A percentile compares a stretch with the other conserved stretches of the same genome.
phyloP scores from a whole-genome alignment of 2,888 invertebrate genomes.

The Brachyopa scutellaris region DNA sequence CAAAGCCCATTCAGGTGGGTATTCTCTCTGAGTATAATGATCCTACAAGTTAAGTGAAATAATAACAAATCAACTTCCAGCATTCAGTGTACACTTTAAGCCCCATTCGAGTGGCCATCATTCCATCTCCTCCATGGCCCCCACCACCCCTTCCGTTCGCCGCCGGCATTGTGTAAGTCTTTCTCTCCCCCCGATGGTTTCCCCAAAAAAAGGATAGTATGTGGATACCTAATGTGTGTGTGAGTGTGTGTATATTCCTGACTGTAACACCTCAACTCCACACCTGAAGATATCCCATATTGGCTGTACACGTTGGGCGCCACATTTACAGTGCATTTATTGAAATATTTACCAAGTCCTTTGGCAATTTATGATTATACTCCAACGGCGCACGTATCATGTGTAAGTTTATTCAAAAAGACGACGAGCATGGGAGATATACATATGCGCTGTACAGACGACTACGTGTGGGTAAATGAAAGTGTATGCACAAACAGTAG shows the following conservation, averaged over 20 bases:
- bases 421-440: background rate
- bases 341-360: constrained; percentile 54
- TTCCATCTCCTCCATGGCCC: background rate
- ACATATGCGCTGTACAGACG: background rate
- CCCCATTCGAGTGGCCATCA: constrained; percentile 60
- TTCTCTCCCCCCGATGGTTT: background rate
- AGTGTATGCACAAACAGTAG: too few species aligned
- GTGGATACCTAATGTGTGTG: constrained; percentile 3
- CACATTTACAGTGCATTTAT: constrained; percentile 62
- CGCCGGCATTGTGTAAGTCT: constrained; percentile 1
- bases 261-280: constrained; percentile 22
- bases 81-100: constrained; percentile 59
- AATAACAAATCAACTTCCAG: constrained; percentile 73
- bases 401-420: constrained; percentile 11
- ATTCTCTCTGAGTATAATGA: constrained; percentile 63
- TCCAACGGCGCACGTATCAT: constrained; percentile 38
- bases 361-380: constrained; percentile 59
- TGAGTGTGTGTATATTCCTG: background rate
- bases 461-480: background rate
- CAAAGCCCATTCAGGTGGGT: constrained; percentile 68
- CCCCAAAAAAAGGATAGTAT: constrained; percentile 31
- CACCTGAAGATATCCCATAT: constrained; percentile 33
- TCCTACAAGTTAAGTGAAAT: constrained; percentile 73
- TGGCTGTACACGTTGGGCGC: constrained; percentile 13
- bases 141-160: background rate